These are phyloP conservation scores for Lepilemur ruficaudatus DNA, from an alignment of 2,797 vertebrate species.

Conservation along the genomic window DNA sequence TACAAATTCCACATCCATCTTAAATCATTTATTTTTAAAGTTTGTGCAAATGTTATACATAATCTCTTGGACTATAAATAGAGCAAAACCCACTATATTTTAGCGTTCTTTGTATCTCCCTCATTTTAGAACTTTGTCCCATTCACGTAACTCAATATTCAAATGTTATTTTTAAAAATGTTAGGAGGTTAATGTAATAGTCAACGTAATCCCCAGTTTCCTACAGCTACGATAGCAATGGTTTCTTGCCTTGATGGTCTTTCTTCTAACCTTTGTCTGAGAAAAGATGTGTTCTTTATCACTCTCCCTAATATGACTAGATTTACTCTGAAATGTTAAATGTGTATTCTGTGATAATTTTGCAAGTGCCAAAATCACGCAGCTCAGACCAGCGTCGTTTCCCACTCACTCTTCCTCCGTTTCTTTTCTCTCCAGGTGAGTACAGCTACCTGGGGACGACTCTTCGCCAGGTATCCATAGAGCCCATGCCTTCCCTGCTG, in stretches of 20 bases:
- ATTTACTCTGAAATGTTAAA: rapidly evolving
- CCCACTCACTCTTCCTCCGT: neutral
- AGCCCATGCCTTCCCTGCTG: constrained; percentile 89
- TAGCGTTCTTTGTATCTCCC: neutral
- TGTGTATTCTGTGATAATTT: rapidly evolving
- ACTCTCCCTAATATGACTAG: rapidly evolving
- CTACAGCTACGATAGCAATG: rapidly evolving
- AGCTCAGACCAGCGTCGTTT: rapidly evolving
- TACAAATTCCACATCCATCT: neutral
- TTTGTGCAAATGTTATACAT: neutral
- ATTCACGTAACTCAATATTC: neutral
- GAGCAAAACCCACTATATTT: neutral
- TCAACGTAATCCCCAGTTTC: rapidly evolving
- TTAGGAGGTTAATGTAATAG: neutral
- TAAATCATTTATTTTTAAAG: neutral
- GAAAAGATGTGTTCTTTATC: neutral
- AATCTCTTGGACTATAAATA: neutral
- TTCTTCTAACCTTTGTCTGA: neutral
- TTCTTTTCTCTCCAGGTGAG: constrained; percentile 84
- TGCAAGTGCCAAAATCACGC: rapidly evolving
- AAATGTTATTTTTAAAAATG: neutral
- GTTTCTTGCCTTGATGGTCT: neutral
- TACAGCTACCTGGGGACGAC: constrained; percentile 86
- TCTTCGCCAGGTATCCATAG: constrained; percentile 80
- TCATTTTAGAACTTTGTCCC: neutral